phyloP scores from a whole-genome alignment of 2,797 vertebrate species.

The Sparidentex hasta region DNA sequence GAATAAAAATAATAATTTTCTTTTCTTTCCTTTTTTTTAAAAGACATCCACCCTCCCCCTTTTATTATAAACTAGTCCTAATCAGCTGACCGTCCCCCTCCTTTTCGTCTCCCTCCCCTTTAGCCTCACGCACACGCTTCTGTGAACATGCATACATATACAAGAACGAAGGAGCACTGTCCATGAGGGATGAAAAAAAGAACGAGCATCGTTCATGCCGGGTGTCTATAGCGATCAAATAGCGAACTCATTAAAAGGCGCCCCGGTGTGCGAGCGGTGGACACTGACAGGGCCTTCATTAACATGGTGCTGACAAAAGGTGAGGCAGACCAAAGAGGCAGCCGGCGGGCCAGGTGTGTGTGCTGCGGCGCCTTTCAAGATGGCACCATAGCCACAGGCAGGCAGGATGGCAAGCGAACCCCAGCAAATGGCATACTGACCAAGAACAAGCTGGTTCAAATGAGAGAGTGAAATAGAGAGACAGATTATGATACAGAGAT shows the following conservation, averaged over 20 bases:
- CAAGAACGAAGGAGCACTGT: conserved; percentile 61
- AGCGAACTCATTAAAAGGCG: conserved; percentile 85
- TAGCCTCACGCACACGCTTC: conserved; percentile 42
- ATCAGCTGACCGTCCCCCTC: conserved; percentile 83
- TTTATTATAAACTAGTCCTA: conserved; percentile 77
- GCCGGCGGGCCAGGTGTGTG: conserved; percentile 87
- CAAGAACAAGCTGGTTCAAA: conserved; percentile 62
- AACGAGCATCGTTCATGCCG: conserved; percentile 68
- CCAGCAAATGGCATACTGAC: conserved; percentile 71
- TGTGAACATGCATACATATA: conserved; percentile 59
- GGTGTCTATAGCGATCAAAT: conserved; percentile 87
- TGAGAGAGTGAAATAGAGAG: conserved; percentile 14
- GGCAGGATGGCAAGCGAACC: conserved; percentile 47
- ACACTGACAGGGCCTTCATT: conserved; percentile 87
- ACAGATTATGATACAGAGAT: conserved; percentile 3
- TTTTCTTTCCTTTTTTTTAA: conserved; percentile 70
- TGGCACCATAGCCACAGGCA: conserved; percentile 72
- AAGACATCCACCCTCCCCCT: conserved; percentile 71
- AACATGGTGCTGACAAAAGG: conserved; percentile 89
- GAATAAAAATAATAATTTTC: conserved; percentile 81
- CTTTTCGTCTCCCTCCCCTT: conserved; percentile 58
- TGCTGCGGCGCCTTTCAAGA: conserved; percentile 83
- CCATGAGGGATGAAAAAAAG: conserved; percentile 76
- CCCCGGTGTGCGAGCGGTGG: conserved; percentile 80
- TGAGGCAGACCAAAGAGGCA: conserved; percentile 88